Conservation (phyloP, 2,888 invertebrate species). For the Diplolepis rosae region DNA sequence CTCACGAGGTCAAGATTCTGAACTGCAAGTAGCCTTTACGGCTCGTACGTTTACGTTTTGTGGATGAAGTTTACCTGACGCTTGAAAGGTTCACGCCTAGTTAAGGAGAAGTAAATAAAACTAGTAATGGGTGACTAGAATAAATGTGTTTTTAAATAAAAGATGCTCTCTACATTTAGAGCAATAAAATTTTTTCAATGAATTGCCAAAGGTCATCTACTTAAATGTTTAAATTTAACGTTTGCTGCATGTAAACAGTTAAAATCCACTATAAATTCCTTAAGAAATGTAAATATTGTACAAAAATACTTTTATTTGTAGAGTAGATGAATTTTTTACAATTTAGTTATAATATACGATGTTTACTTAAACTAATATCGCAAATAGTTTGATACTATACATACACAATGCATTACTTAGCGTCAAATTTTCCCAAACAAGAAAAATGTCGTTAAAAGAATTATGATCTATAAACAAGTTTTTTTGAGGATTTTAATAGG, state of each 20-base stretch:
- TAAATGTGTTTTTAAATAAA: neutral
- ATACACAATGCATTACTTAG: too few relatives aligned
- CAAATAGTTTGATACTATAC: too few relatives aligned
- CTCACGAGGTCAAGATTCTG: neutral
- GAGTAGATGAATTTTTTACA: too few relatives aligned
- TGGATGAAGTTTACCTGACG: neutral
- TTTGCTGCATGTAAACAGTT: too few relatives aligned
- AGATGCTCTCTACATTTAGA: neutral
- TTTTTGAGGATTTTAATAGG: neutral
- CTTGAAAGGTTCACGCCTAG: neutral
- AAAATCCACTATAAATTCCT: too few relatives aligned
- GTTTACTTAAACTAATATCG: too few relatives aligned
- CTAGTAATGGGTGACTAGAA: neutral
- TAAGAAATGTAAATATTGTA: too few relatives aligned
- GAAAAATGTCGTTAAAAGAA: slow-evolving; percentile 2
- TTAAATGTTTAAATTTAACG: too few relatives aligned
- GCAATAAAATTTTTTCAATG: neutral
- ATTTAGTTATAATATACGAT: too few relatives aligned
- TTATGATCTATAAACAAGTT: slow-evolving; percentile 2
- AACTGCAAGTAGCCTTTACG: neutral
- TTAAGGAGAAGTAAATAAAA: neutral
- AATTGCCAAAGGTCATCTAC: too few relatives aligned
- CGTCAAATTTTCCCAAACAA: neutral
- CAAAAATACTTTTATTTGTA: too few relatives aligned
- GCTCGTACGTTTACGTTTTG: neutral